Evolutionary conservation across 2,888 invertebrate species (phyloP), one percentile per base, ranked within the genome.

Genomic region (Apeira syringaria): DNA sequence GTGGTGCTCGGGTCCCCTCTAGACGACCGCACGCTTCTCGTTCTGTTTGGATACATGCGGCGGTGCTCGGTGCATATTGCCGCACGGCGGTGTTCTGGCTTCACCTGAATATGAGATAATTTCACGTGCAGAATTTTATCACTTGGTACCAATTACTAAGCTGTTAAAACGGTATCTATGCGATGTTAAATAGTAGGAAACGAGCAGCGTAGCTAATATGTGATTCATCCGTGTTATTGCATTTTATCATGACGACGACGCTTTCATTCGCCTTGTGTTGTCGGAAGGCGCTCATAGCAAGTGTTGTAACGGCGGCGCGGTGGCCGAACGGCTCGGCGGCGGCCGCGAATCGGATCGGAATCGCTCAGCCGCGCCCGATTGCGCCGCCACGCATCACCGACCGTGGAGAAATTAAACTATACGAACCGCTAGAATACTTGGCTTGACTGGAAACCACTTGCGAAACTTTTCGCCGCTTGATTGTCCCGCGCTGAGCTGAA

Each of bases 281-380:
- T 64, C 74, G 77, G 76, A 81, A 78, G 78, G 64, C 59, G 71
- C 68, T 65, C 61, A 64, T 59, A 65, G 70, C 60, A 60, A 72
- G 65, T 84, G 79, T 84, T 80, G 84, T 76, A 81, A 82, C 47
- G 12, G 20, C 20, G 20, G 20, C 20, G 20, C 20, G 20, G 31
- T 29, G 44, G 34, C 42, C 40, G 60, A 55, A 49, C 59, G 59
- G 61, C 68, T 64, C 68, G 64, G 69, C 68, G 64, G 69, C 68
- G 69, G 71, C 74, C 72, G 74, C 77, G 77, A 83, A 84, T 85
- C 80, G 76, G 81, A 81, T 85, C 81, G 76, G 74, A 84, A 80
- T 79, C 80, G 79, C 64, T 83, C 76, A 76, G 79, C 74, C 82
- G 85, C 80, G 80, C 82, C 80, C 80, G 87, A 87, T 87, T 87